Conservation (phyloP, 1,140 invertebrate genomes). For the Acromyrmex charruanus region DNA sequence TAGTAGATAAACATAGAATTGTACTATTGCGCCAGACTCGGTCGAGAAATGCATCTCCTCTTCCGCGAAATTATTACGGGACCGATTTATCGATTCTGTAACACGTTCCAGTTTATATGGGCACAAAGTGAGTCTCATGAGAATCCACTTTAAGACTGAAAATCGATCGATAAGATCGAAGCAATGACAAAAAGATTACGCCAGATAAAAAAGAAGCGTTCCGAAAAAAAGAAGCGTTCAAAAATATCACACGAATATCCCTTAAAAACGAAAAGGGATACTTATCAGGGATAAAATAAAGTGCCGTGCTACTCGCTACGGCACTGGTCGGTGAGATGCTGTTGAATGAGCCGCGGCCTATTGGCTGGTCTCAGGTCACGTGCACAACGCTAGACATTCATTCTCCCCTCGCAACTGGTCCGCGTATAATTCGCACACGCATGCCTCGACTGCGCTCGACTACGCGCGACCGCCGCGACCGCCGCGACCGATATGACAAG, state of each 20-base stretch:
- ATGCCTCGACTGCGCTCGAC: slow-evolving; percentile 41
- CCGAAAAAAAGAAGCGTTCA: neutral
- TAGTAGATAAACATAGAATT: slow-evolving; percentile 26
- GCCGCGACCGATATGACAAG: slow-evolving; percentile 21
- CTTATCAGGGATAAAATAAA: neutral
- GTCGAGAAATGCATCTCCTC: neutral
- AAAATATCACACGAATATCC: too few relatives aligned
- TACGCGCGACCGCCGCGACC: too few relatives aligned
- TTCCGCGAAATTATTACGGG: slow-evolving; percentile 11
- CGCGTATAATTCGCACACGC: slow-evolving; percentile 65
- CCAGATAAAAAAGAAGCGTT: neutral
- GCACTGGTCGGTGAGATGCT: slow-evolving; percentile 62
- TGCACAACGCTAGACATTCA: slow-evolving; percentile 74
- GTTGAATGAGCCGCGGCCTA: slow-evolving; percentile 75
- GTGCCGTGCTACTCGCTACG: slow-evolving; percentile 43
- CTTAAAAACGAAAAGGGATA: neutral
- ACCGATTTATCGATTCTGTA: neutral
- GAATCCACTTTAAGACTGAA: neutral
- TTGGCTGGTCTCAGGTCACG: slow-evolving; percentile 75
- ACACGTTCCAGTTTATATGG: neutral
- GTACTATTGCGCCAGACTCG: neutral
- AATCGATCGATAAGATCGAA: neutral
- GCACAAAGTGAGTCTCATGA: neutral
- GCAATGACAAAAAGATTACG: neutral
- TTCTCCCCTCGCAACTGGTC: slow-evolving; percentile 73